Percentiles rank a stretch among this genome's conserved stretches.
These are phyloP conservation scores for Ophraella communa DNA, from an alignment of 2,888 invertebrate genomes.

Conservation along the genomic window DNA sequence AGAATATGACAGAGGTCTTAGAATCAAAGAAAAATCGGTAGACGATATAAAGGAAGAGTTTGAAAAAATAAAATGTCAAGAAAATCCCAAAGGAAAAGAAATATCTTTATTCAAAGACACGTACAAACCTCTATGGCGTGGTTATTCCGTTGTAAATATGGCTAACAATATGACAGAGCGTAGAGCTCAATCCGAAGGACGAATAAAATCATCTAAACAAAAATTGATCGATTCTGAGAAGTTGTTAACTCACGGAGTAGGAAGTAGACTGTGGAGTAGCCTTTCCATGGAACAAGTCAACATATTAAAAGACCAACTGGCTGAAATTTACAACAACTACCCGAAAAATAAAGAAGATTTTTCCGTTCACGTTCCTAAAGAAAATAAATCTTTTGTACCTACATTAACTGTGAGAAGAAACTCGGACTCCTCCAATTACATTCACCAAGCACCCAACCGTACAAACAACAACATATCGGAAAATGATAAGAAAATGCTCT, in stretches of 20 bases:
- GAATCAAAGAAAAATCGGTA: conserved; percentile 85
- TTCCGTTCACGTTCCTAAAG: conserved; percentile 67
- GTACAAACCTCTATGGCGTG: conserved; percentile 84
- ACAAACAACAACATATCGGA: conserved; percentile 65
- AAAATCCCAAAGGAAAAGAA: conserved; percentile 59
- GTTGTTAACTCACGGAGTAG: conserved; percentile 66
- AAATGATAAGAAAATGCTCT: conserved; percentile 75
- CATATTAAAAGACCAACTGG: conserved; percentile 78
- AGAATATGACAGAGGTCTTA: conserved; percentile 76
- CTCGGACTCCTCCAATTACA: conserved; percentile 52
- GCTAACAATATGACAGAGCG: conserved; percentile 74
- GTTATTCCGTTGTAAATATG: conserved; percentile 81
- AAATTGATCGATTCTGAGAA: conserved; percentile 49
- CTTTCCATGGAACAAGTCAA: conserved; percentile 84
- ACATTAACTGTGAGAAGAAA: conserved; percentile 60
- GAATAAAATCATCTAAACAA: conserved; percentile 45
- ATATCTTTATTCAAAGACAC: conserved; percentile 66
- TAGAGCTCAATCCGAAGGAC: conserved; percentile 61
- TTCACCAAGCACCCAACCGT: conserved; percentile 46
- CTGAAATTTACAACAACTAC: conserved; percentile 76
- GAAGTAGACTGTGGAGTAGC: conserved; percentile 82
- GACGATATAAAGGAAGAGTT: conserved; percentile 84
- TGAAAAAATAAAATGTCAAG: conserved; percentile 66
- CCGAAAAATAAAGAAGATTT: conserved; percentile 63
- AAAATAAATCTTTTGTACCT: conserved; percentile 38